These are phyloP conservation scores for Numida meleagris DNA, from an alignment of 2,113 vertebrate genomes.

Conservation along the genomic window DNA sequence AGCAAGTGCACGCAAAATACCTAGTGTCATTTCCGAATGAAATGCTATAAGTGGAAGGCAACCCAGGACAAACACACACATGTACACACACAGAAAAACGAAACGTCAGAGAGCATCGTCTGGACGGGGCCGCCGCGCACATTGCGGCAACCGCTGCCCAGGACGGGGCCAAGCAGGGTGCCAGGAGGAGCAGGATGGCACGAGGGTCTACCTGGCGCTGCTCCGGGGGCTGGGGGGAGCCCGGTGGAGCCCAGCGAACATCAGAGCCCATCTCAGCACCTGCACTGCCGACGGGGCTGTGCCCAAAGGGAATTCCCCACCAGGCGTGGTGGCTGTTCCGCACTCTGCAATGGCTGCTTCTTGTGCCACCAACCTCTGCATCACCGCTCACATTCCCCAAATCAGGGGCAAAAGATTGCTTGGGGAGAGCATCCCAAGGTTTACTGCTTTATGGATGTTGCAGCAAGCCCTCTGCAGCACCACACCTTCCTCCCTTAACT, in stretches of 20 bases:
- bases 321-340: not conserved
- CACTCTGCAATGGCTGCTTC: not conserved
- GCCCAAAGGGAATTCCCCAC: not conserved
- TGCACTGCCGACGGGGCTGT: not conserved
- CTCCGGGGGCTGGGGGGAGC: not conserved
- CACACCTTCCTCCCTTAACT: not conserved
- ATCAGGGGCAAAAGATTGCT: not conserved
- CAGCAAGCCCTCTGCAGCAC: not conserved
- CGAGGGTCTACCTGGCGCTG: not conserved
- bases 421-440: not conserved
- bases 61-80: conserved; percentile 80
- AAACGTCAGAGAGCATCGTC: conserved; percentile 77
- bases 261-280: not conserved
- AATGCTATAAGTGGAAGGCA: conserved; percentile 86
- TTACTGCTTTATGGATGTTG: not conserved
- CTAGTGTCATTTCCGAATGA: conserved; percentile 90
- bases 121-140: not conserved
- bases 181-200: not conserved
- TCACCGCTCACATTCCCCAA: not conserved
- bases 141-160: not conserved
- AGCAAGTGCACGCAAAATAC: conserved; percentile 77
- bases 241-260: not conserved
- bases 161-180: not conserved
- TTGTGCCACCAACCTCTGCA: not conserved
- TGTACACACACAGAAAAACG: conserved; percentile 76